phyloP scores from a whole-genome alignment of 2,797 vertebrate genomes.

The Allobates femoralis region DNA sequence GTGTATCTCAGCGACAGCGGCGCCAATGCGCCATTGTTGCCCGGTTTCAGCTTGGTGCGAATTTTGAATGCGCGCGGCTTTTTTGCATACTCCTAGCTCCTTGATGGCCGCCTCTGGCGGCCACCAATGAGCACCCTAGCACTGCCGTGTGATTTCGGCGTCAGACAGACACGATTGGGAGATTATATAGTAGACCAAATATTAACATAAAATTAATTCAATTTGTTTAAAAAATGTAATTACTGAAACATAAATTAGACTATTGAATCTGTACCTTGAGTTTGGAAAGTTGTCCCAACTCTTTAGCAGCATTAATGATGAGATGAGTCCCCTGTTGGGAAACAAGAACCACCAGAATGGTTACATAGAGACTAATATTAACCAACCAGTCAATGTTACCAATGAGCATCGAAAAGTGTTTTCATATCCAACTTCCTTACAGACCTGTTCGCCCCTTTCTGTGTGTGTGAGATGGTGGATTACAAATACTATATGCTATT shows the following conservation, averaged over 20 bases:
- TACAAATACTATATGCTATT: neutral
- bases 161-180: too few species aligned
- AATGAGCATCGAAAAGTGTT: neutral
- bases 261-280: slow-evolving; percentile 84
- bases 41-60: too few species aligned
- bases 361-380: neutral
- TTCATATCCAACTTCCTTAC: neutral
- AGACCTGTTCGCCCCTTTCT: neutral
- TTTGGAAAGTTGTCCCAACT: slow-evolving; percentile 96
- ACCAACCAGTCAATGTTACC: neutral
- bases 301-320: slow-evolving; percentile 98
- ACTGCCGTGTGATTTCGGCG: too few species aligned
- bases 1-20: too few species aligned
- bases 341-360: slow-evolving; percentile 35
- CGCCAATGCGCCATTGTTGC: too few species aligned
- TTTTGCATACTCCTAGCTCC: too few species aligned
- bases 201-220: too few species aligned
- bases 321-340: slow-evolving; percentile 91
- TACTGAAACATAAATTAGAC: neutral
- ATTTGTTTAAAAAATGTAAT: neutral
- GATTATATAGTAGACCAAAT: too few species aligned
- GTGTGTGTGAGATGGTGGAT: neutral
- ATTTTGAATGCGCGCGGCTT: too few species aligned
- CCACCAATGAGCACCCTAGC: too few species aligned
- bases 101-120: too few species aligned